These are phyloP conservation scores for Myiotriccus ornatus DNA, from an alignment of 2,797 vertebrate genomes.

Conservation along the genomic window DNA sequence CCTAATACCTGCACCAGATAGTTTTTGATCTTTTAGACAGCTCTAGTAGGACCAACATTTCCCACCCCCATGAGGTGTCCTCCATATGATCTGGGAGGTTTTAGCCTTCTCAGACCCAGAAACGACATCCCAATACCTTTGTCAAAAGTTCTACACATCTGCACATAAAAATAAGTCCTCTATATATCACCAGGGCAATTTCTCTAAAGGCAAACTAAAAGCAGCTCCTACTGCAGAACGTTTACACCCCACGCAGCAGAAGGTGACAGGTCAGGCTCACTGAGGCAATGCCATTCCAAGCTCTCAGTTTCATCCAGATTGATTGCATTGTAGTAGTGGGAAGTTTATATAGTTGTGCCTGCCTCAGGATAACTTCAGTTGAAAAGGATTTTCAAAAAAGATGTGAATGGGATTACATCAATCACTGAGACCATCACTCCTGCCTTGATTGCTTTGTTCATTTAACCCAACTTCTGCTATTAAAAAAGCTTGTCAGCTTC, in stretches of 20 bases:
- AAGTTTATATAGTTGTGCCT: not conserved
- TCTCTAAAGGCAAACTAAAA: not conserved
- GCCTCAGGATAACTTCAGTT: not conserved
- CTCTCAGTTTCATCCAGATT: not conserved
- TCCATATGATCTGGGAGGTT: not conserved
- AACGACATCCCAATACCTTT: not conserved
- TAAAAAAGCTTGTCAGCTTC: not conserved
- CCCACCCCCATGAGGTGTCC: fast-evolving
- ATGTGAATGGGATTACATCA: not conserved
- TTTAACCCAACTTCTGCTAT: not conserved
- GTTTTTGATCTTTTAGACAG: not conserved
- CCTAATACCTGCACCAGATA: not conserved
- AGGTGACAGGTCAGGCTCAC: not conserved
- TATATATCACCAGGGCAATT: not conserved
- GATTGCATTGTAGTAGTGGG: not conserved
- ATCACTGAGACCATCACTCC: not conserved
- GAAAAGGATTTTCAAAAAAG: not conserved
- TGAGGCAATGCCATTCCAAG: not conserved
- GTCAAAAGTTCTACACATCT: not conserved
- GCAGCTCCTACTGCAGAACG: not conserved
- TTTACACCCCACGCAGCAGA: not conserved
- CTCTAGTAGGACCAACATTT: not conserved
- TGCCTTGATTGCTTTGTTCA: not conserved
- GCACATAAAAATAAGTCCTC: not conserved
- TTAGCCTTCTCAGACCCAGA: not conserved